Conservation (phyloP, 2,888 invertebrate species). For the Clitarchus hookeri region DNA sequence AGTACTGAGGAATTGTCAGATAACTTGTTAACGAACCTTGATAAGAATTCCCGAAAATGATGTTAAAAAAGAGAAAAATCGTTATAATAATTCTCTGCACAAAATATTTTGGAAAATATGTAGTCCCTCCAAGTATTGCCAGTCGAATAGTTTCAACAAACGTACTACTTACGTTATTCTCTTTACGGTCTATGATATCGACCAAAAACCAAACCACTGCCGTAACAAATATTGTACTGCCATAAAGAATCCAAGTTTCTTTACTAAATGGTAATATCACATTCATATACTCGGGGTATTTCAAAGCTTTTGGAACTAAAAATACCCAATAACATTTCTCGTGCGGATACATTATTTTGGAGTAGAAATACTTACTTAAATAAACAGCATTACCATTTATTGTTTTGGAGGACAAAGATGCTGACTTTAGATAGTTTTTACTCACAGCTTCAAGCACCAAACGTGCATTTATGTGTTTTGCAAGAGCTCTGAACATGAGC, state of each 20-base stretch:
- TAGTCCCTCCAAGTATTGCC: background rate
- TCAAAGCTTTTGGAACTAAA: slow-evolving; percentile 16
- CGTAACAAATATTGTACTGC: background rate
- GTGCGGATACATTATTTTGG: background rate
- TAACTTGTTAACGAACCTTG: slow-evolving; percentile 14
- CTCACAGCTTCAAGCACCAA: background rate
- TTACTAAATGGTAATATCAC: background rate
- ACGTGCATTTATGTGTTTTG: slow-evolving; percentile 2
- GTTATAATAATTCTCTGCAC: background rate
- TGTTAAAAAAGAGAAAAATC: background rate
- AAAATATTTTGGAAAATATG: background rate
- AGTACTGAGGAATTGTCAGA: background rate
- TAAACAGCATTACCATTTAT: background rate
- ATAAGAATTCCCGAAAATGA: background rate
- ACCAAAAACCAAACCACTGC: background rate
- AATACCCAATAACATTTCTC: background rate
- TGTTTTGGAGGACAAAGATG: background rate
- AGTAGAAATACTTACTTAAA: background rate
- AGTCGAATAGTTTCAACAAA: background rate
- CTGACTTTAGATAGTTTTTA: background rate
- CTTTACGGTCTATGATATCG: background rate
- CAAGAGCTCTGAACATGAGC: background rate
- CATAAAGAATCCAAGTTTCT: slow-evolving; percentile 5
- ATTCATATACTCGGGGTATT: slow-evolving; percentile 15
- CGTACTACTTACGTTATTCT: background rate